phyloP scores from a whole-genome alignment of 2,797 vertebrate species.

The Sphenopsis melanotis region DNA sequence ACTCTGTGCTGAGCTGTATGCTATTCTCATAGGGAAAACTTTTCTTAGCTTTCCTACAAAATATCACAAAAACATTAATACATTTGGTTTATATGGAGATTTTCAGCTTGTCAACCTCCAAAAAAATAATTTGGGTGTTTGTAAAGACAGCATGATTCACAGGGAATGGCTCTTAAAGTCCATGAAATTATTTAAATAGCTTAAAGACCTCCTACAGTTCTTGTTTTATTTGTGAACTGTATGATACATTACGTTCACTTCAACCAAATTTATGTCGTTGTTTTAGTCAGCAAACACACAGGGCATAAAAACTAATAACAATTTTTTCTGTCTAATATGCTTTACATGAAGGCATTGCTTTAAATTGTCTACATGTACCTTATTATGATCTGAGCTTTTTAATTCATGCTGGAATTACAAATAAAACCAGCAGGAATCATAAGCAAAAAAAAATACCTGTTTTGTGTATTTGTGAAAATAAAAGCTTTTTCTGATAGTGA shows the following conservation, averaged over 20 bases:
- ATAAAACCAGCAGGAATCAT: neutral
- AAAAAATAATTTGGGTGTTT: constrained; percentile 12
- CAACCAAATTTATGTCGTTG: constrained; percentile 5
- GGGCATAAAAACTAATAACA: neutral
- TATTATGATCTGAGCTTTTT: constrained; percentile 7
- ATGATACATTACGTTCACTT: neutral
- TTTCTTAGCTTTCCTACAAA: neutral
- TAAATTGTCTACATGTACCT: neutral
- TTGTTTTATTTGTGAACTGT: constrained; percentile 39
- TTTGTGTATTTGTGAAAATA: neutral
- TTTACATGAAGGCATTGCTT: neutral
- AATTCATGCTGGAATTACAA: neutral
- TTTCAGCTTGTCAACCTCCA: constrained; percentile 29
- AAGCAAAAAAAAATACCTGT: neutral
- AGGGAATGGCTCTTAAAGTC: constrained; percentile 36
- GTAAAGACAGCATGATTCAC: neutral
- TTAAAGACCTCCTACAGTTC: constrained; percentile 24
- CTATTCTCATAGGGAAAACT: neutral
- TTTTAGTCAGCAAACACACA: neutral
- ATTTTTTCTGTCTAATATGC: neutral
- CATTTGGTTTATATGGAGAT: neutral
- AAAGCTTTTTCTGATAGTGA: neutral
- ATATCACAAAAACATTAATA: neutral
- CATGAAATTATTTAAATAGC: constrained; percentile 49
- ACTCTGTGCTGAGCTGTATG: neutral